These are phyloP conservation scores for Tetrao urogallus DNA, from an alignment of 2,113 vertebrate genomes.

Conservation along the genomic window DNA sequence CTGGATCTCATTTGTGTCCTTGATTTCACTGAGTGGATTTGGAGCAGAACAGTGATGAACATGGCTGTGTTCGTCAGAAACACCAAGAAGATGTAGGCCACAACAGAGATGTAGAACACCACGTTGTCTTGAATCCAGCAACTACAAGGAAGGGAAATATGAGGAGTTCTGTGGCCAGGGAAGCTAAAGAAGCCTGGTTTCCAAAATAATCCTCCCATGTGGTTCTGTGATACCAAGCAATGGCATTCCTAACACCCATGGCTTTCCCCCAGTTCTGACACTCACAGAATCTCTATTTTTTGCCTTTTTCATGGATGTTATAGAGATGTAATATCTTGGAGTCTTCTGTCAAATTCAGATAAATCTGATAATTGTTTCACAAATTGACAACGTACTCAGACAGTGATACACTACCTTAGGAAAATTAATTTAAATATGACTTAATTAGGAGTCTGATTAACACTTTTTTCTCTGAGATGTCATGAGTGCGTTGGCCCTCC, in stretches of 20 bases:
- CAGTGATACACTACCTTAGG: neutral
- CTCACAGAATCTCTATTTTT: neutral
- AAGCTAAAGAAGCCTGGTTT: neutral
- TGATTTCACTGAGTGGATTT: constrained; percentile 79
- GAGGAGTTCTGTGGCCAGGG: neutral
- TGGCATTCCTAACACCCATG: rapidly evolving
- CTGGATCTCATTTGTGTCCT: constrained; percentile 59
- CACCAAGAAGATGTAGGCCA: constrained; percentile 82
- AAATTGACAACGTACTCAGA: neutral
- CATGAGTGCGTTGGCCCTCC: neutral
- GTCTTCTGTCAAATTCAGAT: neutral
- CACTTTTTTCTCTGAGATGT: neutral
- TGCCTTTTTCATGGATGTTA: neutral
- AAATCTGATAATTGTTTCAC: neutral
- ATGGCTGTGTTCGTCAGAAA: constrained; percentile 83
- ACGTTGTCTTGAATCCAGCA: constrained; percentile 86
- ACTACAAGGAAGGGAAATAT: constrained; percentile 70
- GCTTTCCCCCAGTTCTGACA: neutral
- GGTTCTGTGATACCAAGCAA: neutral
- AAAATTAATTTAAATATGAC: neutral
- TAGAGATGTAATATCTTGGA: neutral
- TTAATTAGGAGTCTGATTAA: neutral
- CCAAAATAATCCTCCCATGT: neutral
- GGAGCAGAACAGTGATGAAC: constrained; percentile 85
- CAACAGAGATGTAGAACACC: constrained; percentile 83